phyloP scores from a whole-genome alignment of 1,140 invertebrate genomes.

The Lepeophtheirus salmonis region DNA sequence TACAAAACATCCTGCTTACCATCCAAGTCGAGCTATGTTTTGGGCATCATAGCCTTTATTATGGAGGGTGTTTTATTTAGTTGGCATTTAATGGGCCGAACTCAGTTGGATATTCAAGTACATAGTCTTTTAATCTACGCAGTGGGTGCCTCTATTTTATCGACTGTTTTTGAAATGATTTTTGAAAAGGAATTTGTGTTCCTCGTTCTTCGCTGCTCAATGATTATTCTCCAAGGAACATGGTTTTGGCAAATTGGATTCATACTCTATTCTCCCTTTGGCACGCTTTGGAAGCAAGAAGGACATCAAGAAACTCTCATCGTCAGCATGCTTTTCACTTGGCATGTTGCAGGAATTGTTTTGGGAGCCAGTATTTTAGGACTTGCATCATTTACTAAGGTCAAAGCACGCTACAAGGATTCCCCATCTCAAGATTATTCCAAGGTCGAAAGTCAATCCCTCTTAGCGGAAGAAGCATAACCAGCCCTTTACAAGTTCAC shows the following conservation, averaged over 20 bases:
- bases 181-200: conserved; percentile 23
- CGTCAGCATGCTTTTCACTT: conserved; percentile 30
- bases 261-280: conserved; percentile 33
- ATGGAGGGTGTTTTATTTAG: conserved; percentile 32
- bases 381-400: conserved; percentile 23
- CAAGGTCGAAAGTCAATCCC: background rate
- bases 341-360: conserved; percentile 29
- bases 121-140: background rate
- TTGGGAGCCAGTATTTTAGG: conserved; percentile 22
- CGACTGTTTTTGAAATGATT: background rate
- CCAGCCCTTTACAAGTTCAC: too few species aligned
- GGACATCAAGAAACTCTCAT: conserved; percentile 32
- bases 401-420: conserved; percentile 20
- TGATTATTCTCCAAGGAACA: conserved; percentile 24
- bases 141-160: background rate
- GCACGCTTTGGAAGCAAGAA: conserved; percentile 28
- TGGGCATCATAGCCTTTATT: conserved; percentile 27
- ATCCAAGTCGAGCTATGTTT: conserved; percentile 28
- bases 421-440: background rate
- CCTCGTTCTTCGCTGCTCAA: conserved; percentile 19
- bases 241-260: conserved; percentile 36
- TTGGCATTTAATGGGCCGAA: conserved; percentile 32
- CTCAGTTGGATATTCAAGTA: conserved; percentile 28
- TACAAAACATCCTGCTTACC: conserved; percentile 25
- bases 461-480: background rate